These are phyloP conservation scores for Polymixis lichenea DNA, from an alignment of 2,888 invertebrate species.

Conservation along the genomic window DNA sequence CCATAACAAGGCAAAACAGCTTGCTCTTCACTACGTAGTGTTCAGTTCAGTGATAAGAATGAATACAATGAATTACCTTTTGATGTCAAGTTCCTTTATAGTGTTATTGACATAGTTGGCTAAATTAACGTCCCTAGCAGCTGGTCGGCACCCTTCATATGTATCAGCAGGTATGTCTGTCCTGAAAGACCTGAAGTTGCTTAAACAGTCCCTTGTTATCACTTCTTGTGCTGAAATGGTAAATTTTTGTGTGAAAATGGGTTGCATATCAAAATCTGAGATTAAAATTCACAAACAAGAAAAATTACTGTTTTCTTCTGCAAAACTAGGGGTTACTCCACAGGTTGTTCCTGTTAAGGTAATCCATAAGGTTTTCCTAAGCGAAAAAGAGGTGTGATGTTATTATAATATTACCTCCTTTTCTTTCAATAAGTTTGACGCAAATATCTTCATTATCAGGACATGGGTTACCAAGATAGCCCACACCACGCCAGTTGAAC, in stretches of 20 bases:
- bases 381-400: neutral
- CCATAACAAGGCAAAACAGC: neutral
- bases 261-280: neutral
- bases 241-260: neutral
- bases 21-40: neutral
- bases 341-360: neutral
- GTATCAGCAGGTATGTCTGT: slow-evolving; percentile 97
- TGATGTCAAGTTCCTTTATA: slow-evolving; percentile 95
- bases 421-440: slow-evolving; percentile 96
- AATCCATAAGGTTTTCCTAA: neutral
- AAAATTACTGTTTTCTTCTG: neutral
- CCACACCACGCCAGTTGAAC: slow-evolving; percentile 95
- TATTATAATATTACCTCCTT: slow-evolving; percentile 92
- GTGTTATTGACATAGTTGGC: slow-evolving; percentile 97
- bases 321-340: neutral
- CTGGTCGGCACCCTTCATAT: slow-evolving; percentile 96
- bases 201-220: slow-evolving; percentile 96
- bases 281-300: neutral
- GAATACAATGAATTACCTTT: slow-evolving; percentile 88
- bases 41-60: neutral
- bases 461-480: slow-evolving; percentile 94
- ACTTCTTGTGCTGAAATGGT: slow-evolving; percentile 92
- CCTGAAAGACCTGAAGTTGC: slow-evolving; percentile 93
- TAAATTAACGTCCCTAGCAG: slow-evolving; percentile 94
- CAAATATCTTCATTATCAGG: slow-evolving; percentile 96